These are phyloP conservation scores for Sturnus vulgaris DNA, from an alignment of 2,113 vertebrate species.

Conservation along the genomic window DNA sequence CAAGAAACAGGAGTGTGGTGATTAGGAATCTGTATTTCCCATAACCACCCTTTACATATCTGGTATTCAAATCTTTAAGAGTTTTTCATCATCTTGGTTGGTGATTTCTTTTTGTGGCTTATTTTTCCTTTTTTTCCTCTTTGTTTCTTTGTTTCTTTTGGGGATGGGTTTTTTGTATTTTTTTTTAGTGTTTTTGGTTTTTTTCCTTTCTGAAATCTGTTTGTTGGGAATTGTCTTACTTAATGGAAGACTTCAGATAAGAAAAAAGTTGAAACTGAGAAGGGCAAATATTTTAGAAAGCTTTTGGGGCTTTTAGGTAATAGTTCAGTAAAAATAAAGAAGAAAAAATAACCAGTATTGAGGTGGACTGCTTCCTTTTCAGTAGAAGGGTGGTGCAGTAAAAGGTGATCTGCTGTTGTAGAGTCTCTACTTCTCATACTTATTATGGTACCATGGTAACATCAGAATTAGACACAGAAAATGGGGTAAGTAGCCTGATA, in stretches of 20 bases:
- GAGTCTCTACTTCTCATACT: background rate
- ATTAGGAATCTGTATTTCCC: background rate
- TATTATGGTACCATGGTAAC: slow-evolving; percentile 54
- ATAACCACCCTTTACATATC: background rate
- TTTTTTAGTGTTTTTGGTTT: background rate
- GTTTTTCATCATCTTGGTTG: background rate
- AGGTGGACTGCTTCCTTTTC: background rate
- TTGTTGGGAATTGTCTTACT: background rate
- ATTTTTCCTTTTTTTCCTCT: too few species aligned
- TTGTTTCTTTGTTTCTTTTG: background rate
- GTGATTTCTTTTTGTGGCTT: background rate
- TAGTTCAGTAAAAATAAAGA: background rate
- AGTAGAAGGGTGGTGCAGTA: background rate
- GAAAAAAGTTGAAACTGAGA: background rate
- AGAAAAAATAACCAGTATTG: background rate
- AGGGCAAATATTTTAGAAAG: background rate
- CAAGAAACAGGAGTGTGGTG: background rate
- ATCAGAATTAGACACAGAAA: slow-evolving; percentile 39
- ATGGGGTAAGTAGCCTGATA: slow-evolving; percentile 1
- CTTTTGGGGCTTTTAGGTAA: background rate
- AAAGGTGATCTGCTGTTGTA: background rate
- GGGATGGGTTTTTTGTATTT: fast-evolving
- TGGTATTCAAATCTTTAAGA: background rate
- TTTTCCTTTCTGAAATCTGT: background rate
- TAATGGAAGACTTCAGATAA: background rate